phyloP scores from a whole-genome alignment of 1,140 invertebrate genomes.

The Drosophila equinoxialis region DNA sequence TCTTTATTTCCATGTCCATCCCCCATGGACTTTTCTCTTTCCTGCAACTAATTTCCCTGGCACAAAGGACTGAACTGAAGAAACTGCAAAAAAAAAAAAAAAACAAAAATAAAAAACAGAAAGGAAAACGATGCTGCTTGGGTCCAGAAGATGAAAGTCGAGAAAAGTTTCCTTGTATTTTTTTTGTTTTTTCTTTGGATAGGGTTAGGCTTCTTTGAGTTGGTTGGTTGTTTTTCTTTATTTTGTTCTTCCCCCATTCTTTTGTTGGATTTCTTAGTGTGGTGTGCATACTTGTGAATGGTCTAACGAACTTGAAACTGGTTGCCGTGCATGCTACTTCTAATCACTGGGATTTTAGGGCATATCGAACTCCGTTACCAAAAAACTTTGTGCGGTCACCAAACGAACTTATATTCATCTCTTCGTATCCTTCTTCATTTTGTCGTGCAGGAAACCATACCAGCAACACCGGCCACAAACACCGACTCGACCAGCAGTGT shows the following conservation, averaged over 20 bases:
- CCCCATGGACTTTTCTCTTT: neutral
- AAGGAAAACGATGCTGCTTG: conserved; percentile 32
- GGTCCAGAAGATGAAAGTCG: conserved; percentile 53
- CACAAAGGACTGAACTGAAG: conserved; percentile 54
- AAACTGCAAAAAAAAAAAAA: conserved; percentile 3
- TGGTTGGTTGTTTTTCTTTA: conserved; percentile 6
- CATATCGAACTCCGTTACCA: conserved; percentile 62
- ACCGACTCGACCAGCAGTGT: conserved; percentile 67
- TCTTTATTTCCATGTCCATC: neutral
- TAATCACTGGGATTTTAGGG: conserved; percentile 74
- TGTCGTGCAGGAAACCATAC: conserved; percentile 63
- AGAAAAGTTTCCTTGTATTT: conserved; percentile 53
- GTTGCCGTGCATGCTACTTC: conserved; percentile 31
- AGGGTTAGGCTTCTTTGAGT: conserved; percentile 9
- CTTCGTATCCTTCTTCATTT: neutral
- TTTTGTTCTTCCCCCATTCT: conserved; percentile 42
- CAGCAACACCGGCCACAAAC: conserved; percentile 75
- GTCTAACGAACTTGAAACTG: conserved; percentile 61
- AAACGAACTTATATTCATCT: conserved; percentile 39
- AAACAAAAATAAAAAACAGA: neutral
- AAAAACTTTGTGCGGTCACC: conserved; percentile 68
- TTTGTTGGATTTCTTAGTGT: conserved; percentile 39
- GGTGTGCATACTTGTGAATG: conserved; percentile 63
- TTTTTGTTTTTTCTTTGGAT: neutral
- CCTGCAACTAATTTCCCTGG: conserved; percentile 67